Percentiles rank a stretch among this genome's conserved stretches.
phyloP scores from a whole-genome alignment of 92 coral and sea anemone species.

The Palythoa caribaeorum region DNA sequence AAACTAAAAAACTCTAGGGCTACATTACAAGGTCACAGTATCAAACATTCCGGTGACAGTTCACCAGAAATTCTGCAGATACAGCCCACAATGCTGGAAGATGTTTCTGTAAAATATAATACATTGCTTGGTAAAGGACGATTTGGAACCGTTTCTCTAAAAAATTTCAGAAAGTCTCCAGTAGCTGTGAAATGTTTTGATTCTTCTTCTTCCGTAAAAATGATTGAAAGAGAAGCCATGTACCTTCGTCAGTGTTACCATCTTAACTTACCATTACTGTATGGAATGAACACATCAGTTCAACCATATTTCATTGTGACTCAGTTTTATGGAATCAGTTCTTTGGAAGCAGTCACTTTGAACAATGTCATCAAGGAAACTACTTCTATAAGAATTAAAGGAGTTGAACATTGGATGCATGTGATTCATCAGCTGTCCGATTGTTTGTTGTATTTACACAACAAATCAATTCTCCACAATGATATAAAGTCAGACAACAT shows the following conservation, averaged over 20 bases:
- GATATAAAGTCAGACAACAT: slow-evolving; percentile 76
- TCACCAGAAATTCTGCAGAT: slow-evolving; percentile 55
- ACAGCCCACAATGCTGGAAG: slow-evolving; percentile 60
- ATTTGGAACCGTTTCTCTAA: slow-evolving; percentile 71
- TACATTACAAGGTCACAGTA: background rate
- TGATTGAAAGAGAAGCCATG: slow-evolving; percentile 68
- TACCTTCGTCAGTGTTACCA: slow-evolving; percentile 61
- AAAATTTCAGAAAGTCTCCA: slow-evolving; percentile 65
- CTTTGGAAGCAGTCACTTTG: slow-evolving; percentile 40
- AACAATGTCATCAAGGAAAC: slow-evolving; percentile 19
- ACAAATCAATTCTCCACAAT: slow-evolving; percentile 58
- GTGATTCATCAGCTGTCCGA: slow-evolving; percentile 64
- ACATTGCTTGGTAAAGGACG: slow-evolving; percentile 68
- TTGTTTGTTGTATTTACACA: slow-evolving; percentile 61
- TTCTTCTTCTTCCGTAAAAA: slow-evolving; percentile 18
- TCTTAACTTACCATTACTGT: slow-evolving; percentile 65
- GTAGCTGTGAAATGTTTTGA: slow-evolving; percentile 80
- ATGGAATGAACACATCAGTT: slow-evolving; percentile 53
- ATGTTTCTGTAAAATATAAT: background rate
- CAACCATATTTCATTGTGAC: slow-evolving; percentile 67
- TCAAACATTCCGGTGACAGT: background rate
- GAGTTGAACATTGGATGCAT: slow-evolving; percentile 65
- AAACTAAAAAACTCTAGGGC: slow-evolving; percentile 53
- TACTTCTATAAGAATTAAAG: background rate
- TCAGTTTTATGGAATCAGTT: slow-evolving; percentile 63